Percentiles rank a stretch among this genome's conserved stretches.
Conservation (phyloP, 2,113 vertebrate genomes). For the Aspiorhynchus laticeps region DNA sequence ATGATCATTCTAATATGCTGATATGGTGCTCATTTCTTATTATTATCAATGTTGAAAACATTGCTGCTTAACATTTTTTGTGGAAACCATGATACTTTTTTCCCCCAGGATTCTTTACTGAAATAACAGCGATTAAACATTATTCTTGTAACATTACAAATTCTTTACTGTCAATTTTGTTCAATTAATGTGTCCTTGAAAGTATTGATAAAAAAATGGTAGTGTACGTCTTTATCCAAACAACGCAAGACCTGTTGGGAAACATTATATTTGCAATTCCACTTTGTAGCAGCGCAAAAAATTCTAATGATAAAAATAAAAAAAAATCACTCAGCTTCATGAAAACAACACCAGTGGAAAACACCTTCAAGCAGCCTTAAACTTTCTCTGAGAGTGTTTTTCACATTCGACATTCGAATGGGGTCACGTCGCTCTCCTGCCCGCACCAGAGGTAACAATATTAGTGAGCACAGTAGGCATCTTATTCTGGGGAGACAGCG, state of each 20-base stretch:
- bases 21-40: neutral
- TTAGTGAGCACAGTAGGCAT: conserved; percentile 46
- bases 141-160: neutral
- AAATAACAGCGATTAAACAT: neutral
- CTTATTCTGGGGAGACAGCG: conserved; percentile 44
- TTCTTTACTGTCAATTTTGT: neutral
- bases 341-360: neutral
- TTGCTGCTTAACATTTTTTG: neutral
- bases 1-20: neutral
- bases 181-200: neutral
- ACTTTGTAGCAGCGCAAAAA: neutral
- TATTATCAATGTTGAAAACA: neutral
- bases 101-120: neutral
- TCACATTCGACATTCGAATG: neutral
- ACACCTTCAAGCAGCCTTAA: conserved; percentile 2
- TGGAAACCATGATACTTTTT: neutral
- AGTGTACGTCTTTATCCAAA: neutral
- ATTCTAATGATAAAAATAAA: too few relatives aligned
- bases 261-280: neutral
- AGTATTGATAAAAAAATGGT: neutral
- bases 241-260: neutral
- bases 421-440: neutral
- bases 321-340: neutral
- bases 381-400: neutral
- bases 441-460: conserved; percentile 12